Conservation (phyloP, 2,797 vertebrate species). For the Octomys mimax region DNA sequence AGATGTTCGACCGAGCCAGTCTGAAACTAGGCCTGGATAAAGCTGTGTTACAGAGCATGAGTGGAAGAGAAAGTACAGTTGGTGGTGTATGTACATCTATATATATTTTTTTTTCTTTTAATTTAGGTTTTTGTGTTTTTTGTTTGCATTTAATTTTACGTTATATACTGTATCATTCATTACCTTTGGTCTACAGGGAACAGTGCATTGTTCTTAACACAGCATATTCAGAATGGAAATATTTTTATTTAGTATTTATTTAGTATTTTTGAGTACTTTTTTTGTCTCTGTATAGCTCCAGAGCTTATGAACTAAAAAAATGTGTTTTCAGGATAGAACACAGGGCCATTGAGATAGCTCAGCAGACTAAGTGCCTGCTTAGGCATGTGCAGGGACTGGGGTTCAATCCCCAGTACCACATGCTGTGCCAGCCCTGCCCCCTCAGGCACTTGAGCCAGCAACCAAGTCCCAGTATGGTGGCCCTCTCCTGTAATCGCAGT, state of each 20-base stretch:
- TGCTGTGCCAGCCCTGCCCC: too few relatives aligned
- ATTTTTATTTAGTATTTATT: not conserved
- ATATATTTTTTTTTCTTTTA: not conserved
- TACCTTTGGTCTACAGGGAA: not conserved
- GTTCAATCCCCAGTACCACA: too few relatives aligned
- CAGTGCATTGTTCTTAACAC: not conserved
- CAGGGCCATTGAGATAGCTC: too few relatives aligned
- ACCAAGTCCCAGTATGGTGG: too few relatives aligned
- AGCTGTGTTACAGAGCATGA: conserved; percentile 99
- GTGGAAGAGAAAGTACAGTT: conserved; percentile 96
- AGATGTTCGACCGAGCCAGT: conserved; percentile 99
- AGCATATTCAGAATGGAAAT: not conserved
- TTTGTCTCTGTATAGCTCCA: not conserved
- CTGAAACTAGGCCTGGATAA: conserved; percentile 99
- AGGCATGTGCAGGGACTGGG: too few relatives aligned
- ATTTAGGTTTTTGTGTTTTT: not conserved
- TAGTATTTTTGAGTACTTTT: not conserved
- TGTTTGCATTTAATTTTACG: conserved; percentile 28
- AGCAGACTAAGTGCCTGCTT: too few relatives aligned
- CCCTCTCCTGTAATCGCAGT: too few relatives aligned
- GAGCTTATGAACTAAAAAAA: conserved; percentile 1
- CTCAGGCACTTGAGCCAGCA: too few relatives aligned
- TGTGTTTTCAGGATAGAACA: conserved; percentile 20
- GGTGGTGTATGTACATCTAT: conserved; percentile 92
- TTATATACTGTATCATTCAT: not conserved